phyloP scores from a whole-genome alignment of 2,797 vertebrate species.

The Lindbergichthys nudifrons region DNA sequence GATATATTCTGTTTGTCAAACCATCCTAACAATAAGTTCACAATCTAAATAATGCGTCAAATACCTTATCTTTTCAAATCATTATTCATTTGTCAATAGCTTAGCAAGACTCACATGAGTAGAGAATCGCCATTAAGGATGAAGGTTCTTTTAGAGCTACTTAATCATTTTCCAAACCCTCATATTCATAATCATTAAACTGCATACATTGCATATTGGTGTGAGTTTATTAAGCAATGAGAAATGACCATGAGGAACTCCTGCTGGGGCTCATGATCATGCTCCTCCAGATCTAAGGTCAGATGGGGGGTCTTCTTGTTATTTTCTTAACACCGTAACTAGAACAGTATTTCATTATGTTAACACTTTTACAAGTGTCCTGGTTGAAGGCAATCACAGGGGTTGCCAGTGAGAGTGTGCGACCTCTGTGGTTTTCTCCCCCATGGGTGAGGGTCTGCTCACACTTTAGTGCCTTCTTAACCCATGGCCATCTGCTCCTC shows the following conservation, averaged over 20 bases:
- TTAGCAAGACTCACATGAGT: background rate
- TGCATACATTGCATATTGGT: background rate
- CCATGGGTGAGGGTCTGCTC: conserved; percentile 32
- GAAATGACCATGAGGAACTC: background rate
- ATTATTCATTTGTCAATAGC: too few species aligned
- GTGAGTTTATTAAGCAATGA: background rate
- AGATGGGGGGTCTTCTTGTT: background rate
- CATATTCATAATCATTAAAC: too few species aligned
- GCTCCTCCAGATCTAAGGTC: conserved; percentile 13
- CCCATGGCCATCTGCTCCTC: conserved; percentile 51
- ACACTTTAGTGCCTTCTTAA: conserved; percentile 40
- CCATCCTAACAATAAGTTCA: too few species aligned
- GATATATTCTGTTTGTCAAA: too few species aligned
- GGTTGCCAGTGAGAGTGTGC: conserved; percentile 14
- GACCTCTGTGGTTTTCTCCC: conserved; percentile 33
- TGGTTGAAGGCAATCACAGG: conserved; percentile 13
- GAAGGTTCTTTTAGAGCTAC: background rate
- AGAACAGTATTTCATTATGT: background rate
- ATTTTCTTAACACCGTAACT: background rate
- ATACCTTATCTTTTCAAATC: too few species aligned
- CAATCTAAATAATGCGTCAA: too few species aligned
- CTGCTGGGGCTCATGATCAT: background rate
- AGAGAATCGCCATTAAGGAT: background rate
- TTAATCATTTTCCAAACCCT: too few species aligned
- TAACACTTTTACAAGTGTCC: conserved; percentile 12